Base-by-base conservation (phyloP, 2,113 vertebrate genomes). In the Platysteira castanea region DNA sequence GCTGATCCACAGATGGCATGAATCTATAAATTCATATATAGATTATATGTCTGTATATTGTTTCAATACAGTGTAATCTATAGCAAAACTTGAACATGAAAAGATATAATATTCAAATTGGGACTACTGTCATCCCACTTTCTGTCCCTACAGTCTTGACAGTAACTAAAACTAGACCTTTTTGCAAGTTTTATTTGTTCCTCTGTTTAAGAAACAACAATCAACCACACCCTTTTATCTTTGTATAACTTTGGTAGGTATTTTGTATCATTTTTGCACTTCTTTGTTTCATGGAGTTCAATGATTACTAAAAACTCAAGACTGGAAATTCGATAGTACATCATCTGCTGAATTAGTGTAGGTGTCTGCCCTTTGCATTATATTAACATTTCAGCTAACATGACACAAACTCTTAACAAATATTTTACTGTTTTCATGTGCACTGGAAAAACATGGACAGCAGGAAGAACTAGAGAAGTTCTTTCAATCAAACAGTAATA, bases 311-410 rank as follows among this genome's bases (percentile, higher is more conserved):
- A 80, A 89, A 76, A 37, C 16, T 71, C 13, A 53, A 21, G 16
- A 70, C 7, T 30, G 3, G 24, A 87, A 88, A 61, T 68, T 37
- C 0, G 0, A 21, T 21, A 64, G 8, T 33, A 30, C 17, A 18
- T 30, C 12, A 50, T 39, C 42, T 59, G 4, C 12, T 70, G 13
- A 53, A 8, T 49, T 63, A 49, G 17, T 0, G 0, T 49, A 22
- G 10, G 30, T 68, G 15, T 57, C 49, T 78, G 21, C 4, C 5
- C 24, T 60, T 81, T 77, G 11, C 11, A 12, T 44, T 14, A 24
- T 13, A 24, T 6, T 44, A 46, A 15, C 3, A 22, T 37, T 75
- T 64, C 35, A 46, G 20, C 22, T 68, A 27, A 54, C 6, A 6
- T 28, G 6, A 57, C 13, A 28, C 15, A 89, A 46, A 31, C 1